Evolutionary conservation across 1,140 invertebrate species (phyloP).

Genomic region (Asobara japonica): DNA sequence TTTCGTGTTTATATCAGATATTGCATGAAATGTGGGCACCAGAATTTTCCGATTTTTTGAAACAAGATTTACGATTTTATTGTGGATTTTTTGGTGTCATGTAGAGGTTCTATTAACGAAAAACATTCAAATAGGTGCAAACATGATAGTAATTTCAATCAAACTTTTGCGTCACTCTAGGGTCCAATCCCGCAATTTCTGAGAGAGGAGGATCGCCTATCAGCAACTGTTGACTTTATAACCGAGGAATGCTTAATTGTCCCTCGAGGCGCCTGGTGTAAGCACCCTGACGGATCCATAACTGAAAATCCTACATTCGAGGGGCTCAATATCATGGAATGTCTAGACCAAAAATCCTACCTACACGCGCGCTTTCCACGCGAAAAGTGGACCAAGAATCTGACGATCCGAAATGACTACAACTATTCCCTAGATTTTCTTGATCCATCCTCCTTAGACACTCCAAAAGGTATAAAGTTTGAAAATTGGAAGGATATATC

Average conservation of each 20-base stretch:
- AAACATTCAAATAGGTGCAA: background rate
- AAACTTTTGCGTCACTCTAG: slow-evolving; percentile 34
- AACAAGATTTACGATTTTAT: background rate
- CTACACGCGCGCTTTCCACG: slow-evolving; percentile 74
- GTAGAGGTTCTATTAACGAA: background rate
- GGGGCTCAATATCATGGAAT: slow-evolving; percentile 71
- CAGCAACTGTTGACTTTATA: slow-evolving; percentile 75
- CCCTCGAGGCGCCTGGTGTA: slow-evolving; percentile 77
- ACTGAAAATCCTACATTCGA: slow-evolving; percentile 75
- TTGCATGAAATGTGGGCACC: too few relatives aligned
- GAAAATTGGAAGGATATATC: background rate
- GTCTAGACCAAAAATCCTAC: slow-evolving; percentile 73
- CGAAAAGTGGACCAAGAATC: slow-evolving; percentile 77
- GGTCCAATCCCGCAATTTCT: slow-evolving; percentile 60
- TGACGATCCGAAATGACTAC: slow-evolving; percentile 76
- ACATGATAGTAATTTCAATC: too few relatives aligned
- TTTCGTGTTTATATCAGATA: too few relatives aligned
- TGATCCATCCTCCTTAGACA: slow-evolving; percentile 75
- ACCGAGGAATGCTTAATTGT: slow-evolving; percentile 75
- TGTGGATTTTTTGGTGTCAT: background rate
- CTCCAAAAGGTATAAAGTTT: slow-evolving; percentile 66
- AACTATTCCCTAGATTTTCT: slow-evolving; percentile 82
- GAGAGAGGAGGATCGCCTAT: slow-evolving; percentile 81
- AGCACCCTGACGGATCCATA: slow-evolving; percentile 72
- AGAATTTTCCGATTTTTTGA: too few relatives aligned